A percentile compares a stretch with the other conserved stretches of the same genome.
phyloP scores from a whole-genome alignment of 2,888 invertebrate species.

The Tromatobia lineatoria region DNA sequence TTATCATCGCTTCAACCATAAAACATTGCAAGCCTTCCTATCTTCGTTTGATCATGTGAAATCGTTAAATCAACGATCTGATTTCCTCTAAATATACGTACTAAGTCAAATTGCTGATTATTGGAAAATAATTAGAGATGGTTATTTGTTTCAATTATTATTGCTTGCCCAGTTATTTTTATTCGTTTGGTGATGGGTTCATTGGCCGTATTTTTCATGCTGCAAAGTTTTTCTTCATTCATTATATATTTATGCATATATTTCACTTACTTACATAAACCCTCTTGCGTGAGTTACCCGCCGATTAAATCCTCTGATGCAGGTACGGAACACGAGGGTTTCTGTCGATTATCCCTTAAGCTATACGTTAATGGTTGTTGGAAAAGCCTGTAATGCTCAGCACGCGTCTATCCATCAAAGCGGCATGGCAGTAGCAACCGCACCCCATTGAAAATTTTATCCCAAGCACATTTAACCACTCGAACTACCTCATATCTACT shows the following conservation, averaged over 20 bases:
- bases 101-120: no score
- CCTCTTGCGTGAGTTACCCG: background rate
- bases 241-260: no score
- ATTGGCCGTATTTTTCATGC: no score
- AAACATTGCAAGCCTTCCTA: no score
- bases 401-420: slow-evolving; percentile 30
- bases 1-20: no score
- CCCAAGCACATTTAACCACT: slow-evolving; percentile 16
- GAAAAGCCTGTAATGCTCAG: slow-evolving; percentile 23
- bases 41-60: no score
- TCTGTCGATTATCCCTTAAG: background rate
- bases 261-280: no score
- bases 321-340: background rate
- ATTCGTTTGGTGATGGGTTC: no score
- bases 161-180: background rate
- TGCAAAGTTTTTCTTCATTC: no score
- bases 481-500: slow-evolving; percentile 3
- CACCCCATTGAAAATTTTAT: slow-evolving; percentile 24
- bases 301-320: slow-evolving; percentile 2
- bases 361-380: slow-evolving; percentile 3
- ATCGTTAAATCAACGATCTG: no score
- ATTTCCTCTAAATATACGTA: no score
- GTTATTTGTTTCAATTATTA: slow-evolving; percentile 1
- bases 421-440: background rate
- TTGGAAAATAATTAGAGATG: no score